phyloP scores from a whole-genome alignment of 1,140 invertebrate species.

The Drosophila ohnishii region DNA sequence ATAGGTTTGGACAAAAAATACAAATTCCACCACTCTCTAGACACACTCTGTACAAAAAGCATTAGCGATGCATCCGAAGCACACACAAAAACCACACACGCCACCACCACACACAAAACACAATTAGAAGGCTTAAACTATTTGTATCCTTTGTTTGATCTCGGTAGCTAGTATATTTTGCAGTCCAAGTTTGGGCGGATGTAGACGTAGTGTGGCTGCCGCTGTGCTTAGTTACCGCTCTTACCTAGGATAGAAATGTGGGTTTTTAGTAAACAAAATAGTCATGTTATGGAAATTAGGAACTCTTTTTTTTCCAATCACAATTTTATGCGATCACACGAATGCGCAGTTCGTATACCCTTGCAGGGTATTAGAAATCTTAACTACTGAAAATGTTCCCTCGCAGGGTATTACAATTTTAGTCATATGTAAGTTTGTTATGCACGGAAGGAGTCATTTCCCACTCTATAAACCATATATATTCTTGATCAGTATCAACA shows the following conservation, averaged over 20 bases:
- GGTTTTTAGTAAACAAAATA: neutral
- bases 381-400: neutral
- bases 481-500: too few species aligned
- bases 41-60: constrained; percentile 63
- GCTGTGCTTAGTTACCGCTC: constrained; percentile 7
- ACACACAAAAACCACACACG: constrained; percentile 34
- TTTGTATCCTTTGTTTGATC: constrained; percentile 8
- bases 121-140: constrained; percentile 14
- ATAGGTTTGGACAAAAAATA: constrained; percentile 81
- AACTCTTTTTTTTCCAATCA: neutral
- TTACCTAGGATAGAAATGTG: neutral
- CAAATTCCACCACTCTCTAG: constrained; percentile 56
- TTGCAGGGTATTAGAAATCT: too few species aligned
- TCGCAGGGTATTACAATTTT: too few species aligned
- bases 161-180: constrained; percentile 1
- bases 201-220: constrained; percentile 12
- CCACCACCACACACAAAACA: constrained; percentile 20
- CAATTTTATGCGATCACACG: neutral
- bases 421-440: too few species aligned
- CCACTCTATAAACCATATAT: too few species aligned
- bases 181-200: constrained; percentile 4
- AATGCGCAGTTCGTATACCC: too few species aligned
- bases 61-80: constrained; percentile 54
- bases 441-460: too few species aligned
- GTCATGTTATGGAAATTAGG: neutral